Conservation (phyloP, 1,140 invertebrate genomes). For the Euwallacea fornicatus region DNA sequence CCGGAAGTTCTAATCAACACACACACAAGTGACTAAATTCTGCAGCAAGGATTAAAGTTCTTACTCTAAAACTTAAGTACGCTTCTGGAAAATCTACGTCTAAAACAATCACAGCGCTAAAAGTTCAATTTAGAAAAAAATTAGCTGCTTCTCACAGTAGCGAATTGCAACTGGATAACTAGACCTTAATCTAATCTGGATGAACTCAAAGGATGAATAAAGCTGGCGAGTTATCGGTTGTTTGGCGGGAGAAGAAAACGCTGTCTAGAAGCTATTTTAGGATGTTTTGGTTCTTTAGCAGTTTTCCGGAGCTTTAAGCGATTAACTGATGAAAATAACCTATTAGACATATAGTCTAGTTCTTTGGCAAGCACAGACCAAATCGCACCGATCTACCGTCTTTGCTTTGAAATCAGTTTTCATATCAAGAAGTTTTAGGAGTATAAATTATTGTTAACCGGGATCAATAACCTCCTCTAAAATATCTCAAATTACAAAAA, state of each 20-base stretch:
- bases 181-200: constrained; percentile 14
- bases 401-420: not conserved
- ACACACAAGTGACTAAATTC: too few relatives aligned
- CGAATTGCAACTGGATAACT: not conserved
- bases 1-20: too few relatives aligned
- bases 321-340: too few relatives aligned
- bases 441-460: not conserved
- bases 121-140: not conserved
- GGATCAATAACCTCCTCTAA: not conserved
- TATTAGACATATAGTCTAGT: too few relatives aligned
- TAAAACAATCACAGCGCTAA: too few relatives aligned
- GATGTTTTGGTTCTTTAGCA: constrained; percentile 17
- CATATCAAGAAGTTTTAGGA: not conserved
- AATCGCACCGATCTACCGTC: too few relatives aligned
- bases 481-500: not conserved
- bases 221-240: not conserved
- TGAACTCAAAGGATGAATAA: not conserved
- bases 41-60: not conserved
- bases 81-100: too few relatives aligned
- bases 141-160: not conserved
- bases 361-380: too few relatives aligned
- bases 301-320: not conserved
- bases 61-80: not conserved
- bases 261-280: constrained; percentile 12
- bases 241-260: constrained; percentile 19